phyloP scores from a whole-genome alignment of 2,888 invertebrate genomes.

The Cephus nigrinus region DNA sequence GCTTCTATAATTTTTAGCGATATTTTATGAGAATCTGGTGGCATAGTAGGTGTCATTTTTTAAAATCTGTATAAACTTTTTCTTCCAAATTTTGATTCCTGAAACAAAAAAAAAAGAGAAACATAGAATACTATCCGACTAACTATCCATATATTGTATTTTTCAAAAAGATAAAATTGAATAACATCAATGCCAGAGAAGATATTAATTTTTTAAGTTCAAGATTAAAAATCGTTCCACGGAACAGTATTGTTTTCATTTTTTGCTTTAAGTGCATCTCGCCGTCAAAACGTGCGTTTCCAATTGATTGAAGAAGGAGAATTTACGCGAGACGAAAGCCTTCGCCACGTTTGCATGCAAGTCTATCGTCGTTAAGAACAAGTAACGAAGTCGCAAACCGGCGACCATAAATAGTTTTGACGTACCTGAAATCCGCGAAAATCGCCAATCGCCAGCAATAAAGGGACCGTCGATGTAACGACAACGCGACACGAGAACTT shows the following conservation, averaged over 20 bases:
- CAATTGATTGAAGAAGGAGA: background rate
- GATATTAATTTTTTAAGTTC: background rate
- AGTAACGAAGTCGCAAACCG: background rate
- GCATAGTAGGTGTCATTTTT: constrained; percentile 50
- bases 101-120: background rate
- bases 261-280: background rate
- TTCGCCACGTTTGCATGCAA: background rate
- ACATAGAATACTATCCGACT: background rate
- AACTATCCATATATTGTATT: background rate
- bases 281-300: background rate
- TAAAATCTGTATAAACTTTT: background rate
- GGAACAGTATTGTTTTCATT: background rate
- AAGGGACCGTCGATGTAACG: constrained; percentile 46
- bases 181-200: background rate
- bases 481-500: constrained; percentile 28
- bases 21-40: constrained; percentile 59
- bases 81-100: background rate
- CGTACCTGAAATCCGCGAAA: constrained; percentile 40
- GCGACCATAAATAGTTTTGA: constrained; percentile 33
- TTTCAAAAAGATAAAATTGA: background rate
- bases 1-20: constrained; percentile 60
- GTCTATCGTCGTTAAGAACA: background rate
- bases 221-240: background rate
- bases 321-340: background rate
- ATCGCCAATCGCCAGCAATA: constrained; percentile 37